phyloP scores from a whole-genome alignment of 2,113 vertebrate genomes.

The Ellobius talpinus region DNA sequence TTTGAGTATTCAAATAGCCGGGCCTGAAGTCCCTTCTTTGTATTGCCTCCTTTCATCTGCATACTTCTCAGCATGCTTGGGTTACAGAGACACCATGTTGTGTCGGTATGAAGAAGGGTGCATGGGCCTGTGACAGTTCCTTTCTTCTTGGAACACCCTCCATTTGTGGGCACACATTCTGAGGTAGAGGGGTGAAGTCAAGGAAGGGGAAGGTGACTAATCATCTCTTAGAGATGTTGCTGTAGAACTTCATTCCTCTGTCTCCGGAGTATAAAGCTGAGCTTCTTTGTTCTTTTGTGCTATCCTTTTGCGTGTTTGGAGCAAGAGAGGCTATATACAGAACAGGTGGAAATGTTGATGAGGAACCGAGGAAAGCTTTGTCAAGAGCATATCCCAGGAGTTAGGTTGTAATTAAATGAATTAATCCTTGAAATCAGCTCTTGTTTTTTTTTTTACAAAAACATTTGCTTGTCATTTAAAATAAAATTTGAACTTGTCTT shows the following conservation, averaged over 20 bases:
- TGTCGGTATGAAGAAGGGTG: not conserved
- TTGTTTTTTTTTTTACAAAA: not conserved
- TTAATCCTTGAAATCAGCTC: slow-evolving; percentile 2
- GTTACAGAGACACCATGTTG: not conserved
- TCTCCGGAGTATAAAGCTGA: not conserved
- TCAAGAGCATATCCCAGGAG: not conserved
- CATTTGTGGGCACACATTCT: not conserved
- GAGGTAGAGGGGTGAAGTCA: not conserved
- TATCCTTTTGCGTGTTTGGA: not conserved
- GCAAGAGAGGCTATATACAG: not conserved
- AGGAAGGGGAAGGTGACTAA: slow-evolving; percentile 18
- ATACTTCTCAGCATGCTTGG: not conserved
- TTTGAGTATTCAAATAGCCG: not conserved
- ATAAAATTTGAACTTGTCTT: slow-evolving; percentile 1
- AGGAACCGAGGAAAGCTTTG: not conserved
- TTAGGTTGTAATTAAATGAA: slow-evolving; percentile 29
- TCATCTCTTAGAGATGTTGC: not conserved
- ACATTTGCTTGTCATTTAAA: slow-evolving; percentile 54
- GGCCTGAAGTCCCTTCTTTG: not conserved
- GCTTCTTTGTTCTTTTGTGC: slow-evolving; percentile 43
- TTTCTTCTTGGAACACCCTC: not conserved
- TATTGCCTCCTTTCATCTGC: not conserved
- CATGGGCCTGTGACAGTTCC: not conserved
- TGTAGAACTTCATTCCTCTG: slow-evolving; percentile 20
- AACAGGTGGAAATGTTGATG: not conserved